Evolutionary conservation across 2,888 invertebrate species (phyloP), one percentile per base, ranked within the genome.

Genomic region (Temnothorax ravouxi): DNA sequence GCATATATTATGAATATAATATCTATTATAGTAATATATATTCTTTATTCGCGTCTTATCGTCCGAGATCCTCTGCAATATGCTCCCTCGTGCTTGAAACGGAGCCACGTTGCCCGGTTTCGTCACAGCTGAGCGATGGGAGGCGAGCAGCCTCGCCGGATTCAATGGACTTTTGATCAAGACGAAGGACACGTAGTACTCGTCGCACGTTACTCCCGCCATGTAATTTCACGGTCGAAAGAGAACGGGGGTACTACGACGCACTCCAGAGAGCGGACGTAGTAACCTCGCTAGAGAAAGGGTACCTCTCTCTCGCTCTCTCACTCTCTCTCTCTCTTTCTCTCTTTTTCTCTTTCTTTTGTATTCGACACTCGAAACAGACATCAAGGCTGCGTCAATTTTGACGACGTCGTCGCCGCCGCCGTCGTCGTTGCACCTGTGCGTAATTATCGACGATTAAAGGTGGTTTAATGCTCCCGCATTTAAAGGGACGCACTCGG

Each of bases 111-210:
- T 62, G 47, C 44, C 29, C 44, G 29, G 29, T 76, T 77, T 67
- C 76, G 76, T 77, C 66, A 77, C 76, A 77, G 76, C 76, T 67
- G 61, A 62, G 67, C 44, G 79, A 66, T 52, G 69, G 52, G 59
- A 67, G 54, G 64, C 59, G 54, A 74, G 62, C 29, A 67, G 59
- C 77, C 75, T 89, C 88, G 71, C 75, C 72, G 76, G 86, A 89
- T 89, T 89, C 88, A 87, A 89, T 88, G 88, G 88, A 87, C 84
- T 79, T 86, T 88, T 88, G 88, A 88, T 89, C 88, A 84, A 84
- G 83, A 83, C 88, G 89, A 89, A 88, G 89, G 84, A 88, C 85
- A 82, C 91, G 92, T 91, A 92, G 91, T 92, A 92, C 91, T 88
- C 85, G 90, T 86, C 90, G 90, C 91, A 91, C 89, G 77, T 54